Evolutionary conservation across 2,113 vertebrate species (phyloP).

Genomic region (Callipepla squamata): DNA sequence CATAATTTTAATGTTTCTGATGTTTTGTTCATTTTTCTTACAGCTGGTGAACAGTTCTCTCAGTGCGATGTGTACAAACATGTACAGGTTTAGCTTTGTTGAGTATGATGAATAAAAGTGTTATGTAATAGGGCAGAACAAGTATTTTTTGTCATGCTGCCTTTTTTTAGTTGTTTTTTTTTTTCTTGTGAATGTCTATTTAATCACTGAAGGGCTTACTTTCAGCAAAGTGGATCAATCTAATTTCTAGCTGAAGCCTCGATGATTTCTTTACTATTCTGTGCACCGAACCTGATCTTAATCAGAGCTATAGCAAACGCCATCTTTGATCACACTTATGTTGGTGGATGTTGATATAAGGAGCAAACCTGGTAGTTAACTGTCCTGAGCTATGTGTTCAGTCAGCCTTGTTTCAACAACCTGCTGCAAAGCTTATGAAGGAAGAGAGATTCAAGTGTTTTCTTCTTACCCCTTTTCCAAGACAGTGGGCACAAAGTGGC

Average conservation of each 20-base stretch:
- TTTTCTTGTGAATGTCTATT: not conserved
- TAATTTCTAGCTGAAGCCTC: not conserved
- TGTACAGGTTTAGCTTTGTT: constrained; percentile 42
- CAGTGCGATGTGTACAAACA: not conserved
- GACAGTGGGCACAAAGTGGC: not conserved
- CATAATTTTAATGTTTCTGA: not conserved
- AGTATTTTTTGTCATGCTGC: not conserved
- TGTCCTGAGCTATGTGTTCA: not conserved
- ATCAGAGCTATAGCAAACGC: not conserved
- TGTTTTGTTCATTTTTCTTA: constrained; percentile 12
- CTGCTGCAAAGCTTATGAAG: not conserved
- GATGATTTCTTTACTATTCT: not conserved
- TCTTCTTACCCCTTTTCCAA: not conserved
- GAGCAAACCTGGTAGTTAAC: not conserved
- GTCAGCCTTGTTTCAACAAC: not conserved
- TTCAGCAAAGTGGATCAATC: not conserved
- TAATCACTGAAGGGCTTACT: not conserved
- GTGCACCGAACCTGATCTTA: not conserved
- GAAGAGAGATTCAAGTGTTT: not conserved
- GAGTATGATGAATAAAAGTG: constrained; percentile 22
- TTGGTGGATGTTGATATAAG: not conserved
- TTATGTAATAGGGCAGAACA: constrained; percentile 25
- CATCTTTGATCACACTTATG: not conserved
- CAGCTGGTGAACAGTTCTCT: not conserved
- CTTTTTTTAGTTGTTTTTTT: not conserved